phyloP scores from a whole-genome alignment of 53 echinoderm and acorn worm species.

The Temnopleurus reevesii region DNA sequence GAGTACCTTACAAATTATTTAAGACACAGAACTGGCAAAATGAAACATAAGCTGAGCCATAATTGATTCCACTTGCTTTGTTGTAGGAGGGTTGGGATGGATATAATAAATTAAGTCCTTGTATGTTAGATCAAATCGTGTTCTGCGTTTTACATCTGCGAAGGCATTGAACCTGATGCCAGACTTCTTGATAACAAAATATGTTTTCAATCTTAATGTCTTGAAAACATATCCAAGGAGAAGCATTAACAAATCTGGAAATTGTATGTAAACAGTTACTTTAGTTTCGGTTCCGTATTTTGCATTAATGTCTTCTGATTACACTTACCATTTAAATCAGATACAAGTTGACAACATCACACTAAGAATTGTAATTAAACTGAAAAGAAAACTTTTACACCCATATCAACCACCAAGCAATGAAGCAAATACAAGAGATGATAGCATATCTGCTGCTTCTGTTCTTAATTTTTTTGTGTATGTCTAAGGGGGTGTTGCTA shows the following conservation, averaged over 20 bases:
- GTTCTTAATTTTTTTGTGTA: no score
- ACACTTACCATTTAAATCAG: neutral
- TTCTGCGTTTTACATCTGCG: neutral
- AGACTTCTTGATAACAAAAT: neutral
- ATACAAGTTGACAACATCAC: neutral
- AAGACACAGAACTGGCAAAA: neutral
- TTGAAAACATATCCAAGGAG: conserved; percentile 8
- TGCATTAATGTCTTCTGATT: neutral
- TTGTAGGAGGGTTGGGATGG: neutral
- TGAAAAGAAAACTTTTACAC: neutral
- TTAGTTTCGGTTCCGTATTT: conserved; percentile 5
- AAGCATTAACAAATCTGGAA: neutral
- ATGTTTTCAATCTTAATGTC: neutral
- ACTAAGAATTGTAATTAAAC: conserved; percentile 2
- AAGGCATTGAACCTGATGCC: neutral
- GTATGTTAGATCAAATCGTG: neutral
- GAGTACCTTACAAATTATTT: neutral
- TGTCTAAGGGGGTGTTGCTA: no score
- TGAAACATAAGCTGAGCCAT: neutral
- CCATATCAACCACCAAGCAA: neutral
- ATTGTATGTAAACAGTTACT: neutral
- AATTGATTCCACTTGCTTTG: neutral
- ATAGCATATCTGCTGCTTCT: no score
- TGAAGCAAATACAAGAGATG: no score
- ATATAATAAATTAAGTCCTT: neutral